These are phyloP conservation scores for Notolepis coatsorum DNA, from an alignment of 2,797 vertebrate species.

Conservation along the genomic window DNA sequence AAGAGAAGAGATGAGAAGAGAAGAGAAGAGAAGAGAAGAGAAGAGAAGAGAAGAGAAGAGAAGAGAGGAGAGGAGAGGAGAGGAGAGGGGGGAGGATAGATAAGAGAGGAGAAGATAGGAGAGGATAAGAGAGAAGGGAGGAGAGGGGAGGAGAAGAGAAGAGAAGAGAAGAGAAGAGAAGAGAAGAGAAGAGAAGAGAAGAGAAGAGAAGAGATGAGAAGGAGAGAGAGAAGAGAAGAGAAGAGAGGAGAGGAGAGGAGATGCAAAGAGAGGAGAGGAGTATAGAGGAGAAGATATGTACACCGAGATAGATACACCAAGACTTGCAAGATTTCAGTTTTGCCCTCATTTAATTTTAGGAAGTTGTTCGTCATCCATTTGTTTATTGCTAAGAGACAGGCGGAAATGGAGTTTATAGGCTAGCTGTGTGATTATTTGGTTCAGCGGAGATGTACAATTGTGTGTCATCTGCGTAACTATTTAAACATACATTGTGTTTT, in stretches of 20 bases:
- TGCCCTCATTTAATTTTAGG: too few species aligned
- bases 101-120: constrained; percentile 1
- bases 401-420: too few species aligned
- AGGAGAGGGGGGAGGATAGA: not conserved
- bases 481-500: too few species aligned
- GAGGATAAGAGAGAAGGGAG: not conserved
- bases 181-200: not conserved
- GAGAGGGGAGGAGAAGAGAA: not conserved
- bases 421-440: too few species aligned
- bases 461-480: too few species aligned
- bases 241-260: constrained; percentile 10
- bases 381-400: too few species aligned
- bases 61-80: constrained; percentile 10
- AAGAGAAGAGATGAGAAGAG: not conserved
- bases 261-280: constrained; percentile 33
- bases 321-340: too few species aligned
- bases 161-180: not conserved
- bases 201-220: not conserved
- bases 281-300: constrained; percentile 20
- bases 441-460: too few species aligned
- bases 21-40: not conserved
- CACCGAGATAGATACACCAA: too few species aligned
- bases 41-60: not conserved
- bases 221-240: constrained; percentile 11
- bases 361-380: too few species aligned